Base-by-base conservation (phyloP, 2,888 invertebrate genomes). In the Drosophila stalkeri region DNA sequence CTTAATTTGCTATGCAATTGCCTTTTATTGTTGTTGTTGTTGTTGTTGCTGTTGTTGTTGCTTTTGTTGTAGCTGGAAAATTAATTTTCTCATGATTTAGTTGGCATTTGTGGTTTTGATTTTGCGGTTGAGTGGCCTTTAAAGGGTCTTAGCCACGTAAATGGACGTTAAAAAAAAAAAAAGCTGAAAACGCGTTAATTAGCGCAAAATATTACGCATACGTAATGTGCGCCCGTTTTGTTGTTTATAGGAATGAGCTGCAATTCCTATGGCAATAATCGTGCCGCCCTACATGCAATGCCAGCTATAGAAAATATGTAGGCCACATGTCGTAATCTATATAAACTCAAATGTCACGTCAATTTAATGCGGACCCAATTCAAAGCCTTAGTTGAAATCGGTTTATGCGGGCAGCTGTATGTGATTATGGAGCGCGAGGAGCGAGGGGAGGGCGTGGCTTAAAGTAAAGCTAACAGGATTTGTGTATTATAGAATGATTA, bases 61-160 rank as follows among this genome's bases (percentile, higher is more conserved):
- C 44, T 67, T 49, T 57, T 61, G 55, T 37, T 39, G 56, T 67
- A 61, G 57, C 64, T 76, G 64, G 70, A 71, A 82, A 87, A 86
- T 86, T 87, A 87, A 86, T 86, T 87, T 87, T 82, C 85, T 82
- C 75, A 85, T 86, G 85, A 87, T 82, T 86, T 79, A 85, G 88
- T 87, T 86, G 77, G 77, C 85, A 80, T 82, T 87, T 83, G 88
- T 66, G 88, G 82, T 80, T 86, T 88, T 86, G 86, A 86, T 88
- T 88, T 77, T 80, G 83, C 81, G 77, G 86, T 72, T 80, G 86
- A 80, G 69, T 73, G 77, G 74, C 49, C 73, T 81, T 77, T 80
- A 87, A 86, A 76, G 75, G 64, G 65, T 59, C 66, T 39, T 44
- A 72, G 31, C 47, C 67, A 47, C 39, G 67, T 64, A 67, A 73